Base-by-base conservation (phyloP, 1,140 invertebrate genomes). In the Papilio helenus region DNA sequence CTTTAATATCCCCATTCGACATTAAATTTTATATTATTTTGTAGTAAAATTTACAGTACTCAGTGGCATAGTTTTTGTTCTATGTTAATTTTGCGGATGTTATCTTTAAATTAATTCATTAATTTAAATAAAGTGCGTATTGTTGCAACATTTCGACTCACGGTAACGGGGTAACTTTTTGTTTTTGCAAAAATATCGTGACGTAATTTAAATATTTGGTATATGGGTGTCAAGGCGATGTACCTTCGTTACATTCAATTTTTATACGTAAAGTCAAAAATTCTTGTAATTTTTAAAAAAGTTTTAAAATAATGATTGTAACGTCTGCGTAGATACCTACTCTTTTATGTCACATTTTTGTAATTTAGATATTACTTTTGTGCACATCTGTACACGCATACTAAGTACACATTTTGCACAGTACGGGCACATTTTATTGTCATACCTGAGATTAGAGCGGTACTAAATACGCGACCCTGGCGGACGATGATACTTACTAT, bases 401-500 rank as follows among this genome's bases (percentile, higher is more conserved):
- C 51, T 55, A n/a, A 9, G 4, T 5, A 55, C 51, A 29, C 29
- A 16, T 68, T 68, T 16, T 29, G 26, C 23, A 68, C 7, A 14
- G 14, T 29, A 14, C 23, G 16, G 61, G 61, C 61, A 68, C 26
- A 68, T 68, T 68, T 29, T 29, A 68, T 68, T 68, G 61, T 68
- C 61, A 68, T 68, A 29, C 61, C 61, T 34, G 61, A 68, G 10
- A 29, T 68, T 68, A 68, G 61, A 68, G 26, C 26, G 61, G 61
- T 29, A 12, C 18, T 20, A 49, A 51, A 18, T 10, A 26, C 39
- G 44, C n/a, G 72, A 74, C 72, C 72, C 20, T 49, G 72, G 8
- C 44, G 16, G 72, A 23, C 20, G 72, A 18, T 46, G 44, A 46
- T 61, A 55, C 51, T 7, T 55, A 55, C 8, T 8, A 39, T 8